These are phyloP conservation scores for Scopus umbretta DNA, from an alignment of 2,113 vertebrate genomes.

Conservation along the genomic window DNA sequence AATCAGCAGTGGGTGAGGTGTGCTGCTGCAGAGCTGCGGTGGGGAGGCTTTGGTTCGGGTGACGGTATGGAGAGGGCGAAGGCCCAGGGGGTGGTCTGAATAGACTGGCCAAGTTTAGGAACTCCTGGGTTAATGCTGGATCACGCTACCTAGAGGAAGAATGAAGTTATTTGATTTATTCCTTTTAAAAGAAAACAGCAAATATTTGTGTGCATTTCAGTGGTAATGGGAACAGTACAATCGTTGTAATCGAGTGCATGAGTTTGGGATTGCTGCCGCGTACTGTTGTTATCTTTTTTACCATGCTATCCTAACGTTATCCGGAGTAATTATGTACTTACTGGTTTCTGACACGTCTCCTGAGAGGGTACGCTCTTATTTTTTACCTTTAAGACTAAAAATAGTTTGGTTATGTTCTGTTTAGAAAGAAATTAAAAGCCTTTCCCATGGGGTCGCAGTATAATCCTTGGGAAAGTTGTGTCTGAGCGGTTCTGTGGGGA, in stretches of 20 bases:
- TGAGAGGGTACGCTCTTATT: neutral
- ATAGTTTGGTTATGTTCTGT: neutral
- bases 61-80: accelerated
- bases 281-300: neutral
- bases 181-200: neutral
- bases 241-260: neutral
- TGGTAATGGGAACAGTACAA: neutral
- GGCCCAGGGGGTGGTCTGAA: neutral
- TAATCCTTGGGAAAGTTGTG: neutral
- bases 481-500: neutral
- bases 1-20: neutral
- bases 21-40: neutral
- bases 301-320: neutral
- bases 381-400: neutral
- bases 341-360: neutral
- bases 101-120: neutral
- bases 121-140: neutral
- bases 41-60: accelerated
- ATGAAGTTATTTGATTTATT: neutral
- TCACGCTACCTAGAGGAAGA: neutral
- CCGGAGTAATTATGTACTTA: neutral
- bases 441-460: neutral
- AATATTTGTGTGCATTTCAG: neutral
- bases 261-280: neutral
- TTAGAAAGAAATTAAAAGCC: neutral